A percentile compares a stretch with the other conserved stretches of the same genome.
Evolutionary conservation across 2,113 vertebrate species (phyloP).

Genomic region (Corynorhinus townsendii): DNA sequence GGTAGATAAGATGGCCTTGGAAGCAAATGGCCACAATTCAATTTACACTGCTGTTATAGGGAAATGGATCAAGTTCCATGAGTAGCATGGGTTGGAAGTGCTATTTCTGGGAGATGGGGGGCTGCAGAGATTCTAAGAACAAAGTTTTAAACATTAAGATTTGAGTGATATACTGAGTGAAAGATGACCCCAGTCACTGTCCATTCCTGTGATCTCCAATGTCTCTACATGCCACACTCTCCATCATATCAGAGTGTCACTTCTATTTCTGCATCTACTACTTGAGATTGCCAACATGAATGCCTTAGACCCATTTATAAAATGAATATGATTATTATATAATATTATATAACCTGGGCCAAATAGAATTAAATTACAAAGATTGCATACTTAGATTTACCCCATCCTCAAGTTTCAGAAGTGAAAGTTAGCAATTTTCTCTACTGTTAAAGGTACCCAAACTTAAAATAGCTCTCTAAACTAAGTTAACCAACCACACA

Average conservation of each 20-base stretch:
- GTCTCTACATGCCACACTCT: background rate
- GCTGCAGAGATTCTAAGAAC: background rate
- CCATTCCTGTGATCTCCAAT: background rate
- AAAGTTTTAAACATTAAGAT: background rate
- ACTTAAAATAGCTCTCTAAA: background rate
- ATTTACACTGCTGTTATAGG: background rate
- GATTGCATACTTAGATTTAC: background rate
- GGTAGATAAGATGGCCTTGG: background rate
- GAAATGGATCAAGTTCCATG: background rate
- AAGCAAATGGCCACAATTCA: background rate
- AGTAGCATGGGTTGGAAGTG: background rate
- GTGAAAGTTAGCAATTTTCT: background rate
- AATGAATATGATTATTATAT: background rate
- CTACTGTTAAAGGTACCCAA: background rate
- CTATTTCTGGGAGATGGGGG: background rate
- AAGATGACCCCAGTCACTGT: background rate
- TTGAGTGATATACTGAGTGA: background rate
- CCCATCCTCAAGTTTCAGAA: background rate
- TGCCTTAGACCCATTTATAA: background rate
- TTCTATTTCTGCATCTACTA: background rate
- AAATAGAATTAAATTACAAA: background rate
- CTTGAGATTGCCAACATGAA: background rate
- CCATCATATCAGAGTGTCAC: background rate
- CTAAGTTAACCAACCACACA: background rate
- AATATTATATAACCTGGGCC: background rate